Conservation (phyloP, 2,797 vertebrate species). For the Peromyscus nudipes region DNA sequence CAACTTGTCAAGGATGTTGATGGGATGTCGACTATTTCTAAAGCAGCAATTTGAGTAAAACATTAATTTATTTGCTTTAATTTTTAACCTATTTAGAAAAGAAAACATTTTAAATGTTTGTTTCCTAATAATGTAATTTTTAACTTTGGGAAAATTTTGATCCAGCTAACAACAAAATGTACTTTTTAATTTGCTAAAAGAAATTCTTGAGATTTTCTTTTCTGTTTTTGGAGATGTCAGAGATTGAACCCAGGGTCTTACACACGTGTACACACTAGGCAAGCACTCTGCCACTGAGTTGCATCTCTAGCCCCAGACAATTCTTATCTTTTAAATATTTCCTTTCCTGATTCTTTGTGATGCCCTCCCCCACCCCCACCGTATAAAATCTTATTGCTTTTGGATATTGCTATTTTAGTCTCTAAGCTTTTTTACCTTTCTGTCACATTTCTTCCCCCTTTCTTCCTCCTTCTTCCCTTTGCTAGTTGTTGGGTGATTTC, state of each 20-base stretch:
- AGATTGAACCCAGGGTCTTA: neutral
- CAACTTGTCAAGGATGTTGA: neutral
- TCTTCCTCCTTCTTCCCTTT: neutral
- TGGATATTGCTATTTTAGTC: neutral
- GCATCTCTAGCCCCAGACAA: neutral
- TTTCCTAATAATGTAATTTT: neutral
- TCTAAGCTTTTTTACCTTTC: neutral
- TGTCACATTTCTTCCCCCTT: neutral
- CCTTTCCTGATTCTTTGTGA: neutral
- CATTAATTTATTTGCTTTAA: neutral
- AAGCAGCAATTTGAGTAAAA: neutral
- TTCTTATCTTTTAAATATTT: slow-evolving; percentile 7
- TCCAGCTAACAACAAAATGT: neutral
- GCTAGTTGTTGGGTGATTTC: slow-evolving; percentile 29
- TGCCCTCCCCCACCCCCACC: neutral
- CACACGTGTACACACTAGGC: neutral
- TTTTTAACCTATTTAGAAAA: neutral
- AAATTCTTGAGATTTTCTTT: neutral
- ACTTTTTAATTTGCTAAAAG: neutral
- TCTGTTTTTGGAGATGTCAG: neutral
- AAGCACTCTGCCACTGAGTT: too few relatives aligned
- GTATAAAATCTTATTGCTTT: neutral
- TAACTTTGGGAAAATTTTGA: neutral
- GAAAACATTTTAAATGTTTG: neutral
- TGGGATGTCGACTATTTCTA: neutral